phyloP scores from a whole-genome alignment of 1,140 invertebrate species.

The Heliothis virescens region DNA sequence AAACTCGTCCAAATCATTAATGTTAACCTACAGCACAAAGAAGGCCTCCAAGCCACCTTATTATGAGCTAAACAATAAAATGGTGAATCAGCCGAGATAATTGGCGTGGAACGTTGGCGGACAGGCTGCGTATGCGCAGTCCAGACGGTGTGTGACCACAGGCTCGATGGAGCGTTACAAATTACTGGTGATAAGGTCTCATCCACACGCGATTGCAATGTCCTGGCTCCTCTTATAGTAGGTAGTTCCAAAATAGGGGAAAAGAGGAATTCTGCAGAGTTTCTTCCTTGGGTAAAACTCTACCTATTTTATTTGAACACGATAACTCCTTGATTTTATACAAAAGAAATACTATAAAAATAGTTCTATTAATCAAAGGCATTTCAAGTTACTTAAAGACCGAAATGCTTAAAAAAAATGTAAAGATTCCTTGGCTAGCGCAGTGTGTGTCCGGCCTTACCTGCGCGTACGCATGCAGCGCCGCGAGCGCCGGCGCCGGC shows the following conservation, averaged over 20 bases:
- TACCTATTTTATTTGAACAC: too few species aligned
- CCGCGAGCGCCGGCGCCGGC: constrained; percentile 73
- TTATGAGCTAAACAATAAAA: constrained; percentile 38
- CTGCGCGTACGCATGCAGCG: constrained; percentile 41
- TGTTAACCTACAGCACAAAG: neutral
- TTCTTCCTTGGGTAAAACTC: too few species aligned
- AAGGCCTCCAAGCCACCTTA: constrained; percentile 28
- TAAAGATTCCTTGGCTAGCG: neutral
- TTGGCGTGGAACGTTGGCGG: constrained; percentile 31
- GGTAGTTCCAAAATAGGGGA: too few species aligned
- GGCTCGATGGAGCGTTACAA: constrained; percentile 15
- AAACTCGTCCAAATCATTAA: too few species aligned
- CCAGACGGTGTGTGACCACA: neutral
- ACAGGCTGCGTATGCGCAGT: neutral
- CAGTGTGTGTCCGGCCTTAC: constrained; percentile 44
- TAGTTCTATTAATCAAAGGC: too few species aligned
- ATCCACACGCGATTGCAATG: neutral
- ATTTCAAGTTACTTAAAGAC: too few species aligned
- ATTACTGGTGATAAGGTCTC: neutral
- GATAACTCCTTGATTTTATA: too few species aligned
- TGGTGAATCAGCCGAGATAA: constrained; percentile 41
- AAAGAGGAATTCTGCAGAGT: too few species aligned
- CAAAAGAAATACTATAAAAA: too few species aligned
- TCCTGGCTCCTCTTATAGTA: too few species aligned
- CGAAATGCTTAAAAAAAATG: too few species aligned